Conservation (phyloP, 2,797 vertebrate genomes). For the Girardinus metallicus region DNA sequence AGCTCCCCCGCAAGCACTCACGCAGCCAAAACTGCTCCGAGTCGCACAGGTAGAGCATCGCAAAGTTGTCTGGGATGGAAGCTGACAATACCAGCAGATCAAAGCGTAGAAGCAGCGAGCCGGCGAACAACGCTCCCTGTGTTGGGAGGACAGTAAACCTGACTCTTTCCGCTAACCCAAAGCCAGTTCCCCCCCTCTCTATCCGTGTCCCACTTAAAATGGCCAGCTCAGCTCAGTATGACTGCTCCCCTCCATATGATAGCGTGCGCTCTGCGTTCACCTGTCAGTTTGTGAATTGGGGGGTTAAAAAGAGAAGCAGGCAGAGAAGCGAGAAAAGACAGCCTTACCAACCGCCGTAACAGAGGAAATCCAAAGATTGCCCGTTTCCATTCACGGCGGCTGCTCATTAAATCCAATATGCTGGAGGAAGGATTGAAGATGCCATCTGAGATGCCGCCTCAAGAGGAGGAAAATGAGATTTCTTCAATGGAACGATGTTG, state of each 20-base stretch:
- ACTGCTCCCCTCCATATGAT: slow-evolving; percentile 44
- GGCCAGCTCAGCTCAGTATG: slow-evolving; percentile 56
- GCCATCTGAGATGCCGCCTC: slow-evolving; percentile 69
- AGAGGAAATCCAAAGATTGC: slow-evolving; percentile 68
- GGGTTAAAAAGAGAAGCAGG: slow-evolving; percentile 29
- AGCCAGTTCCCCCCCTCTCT: neutral
- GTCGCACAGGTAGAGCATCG: slow-evolving; percentile 41
- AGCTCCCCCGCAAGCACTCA: slow-evolving; percentile 3
- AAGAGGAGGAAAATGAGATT: slow-evolving; percentile 58
- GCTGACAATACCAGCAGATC: slow-evolving; percentile 71
- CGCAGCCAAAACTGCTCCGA: slow-evolving; percentile 1
- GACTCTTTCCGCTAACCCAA: slow-evolving; percentile 13
- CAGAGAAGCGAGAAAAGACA: slow-evolving; percentile 21
- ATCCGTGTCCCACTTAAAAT: slow-evolving; percentile 56
- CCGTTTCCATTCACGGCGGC: slow-evolving; percentile 73
- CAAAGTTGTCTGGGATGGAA: slow-evolving; percentile 60
- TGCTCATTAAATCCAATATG: slow-evolving; percentile 83
- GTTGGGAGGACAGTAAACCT: slow-evolving; percentile 48
- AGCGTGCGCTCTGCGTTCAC: slow-evolving; percentile 42
- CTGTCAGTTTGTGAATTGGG: slow-evolving; percentile 64
- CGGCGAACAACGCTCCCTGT: slow-evolving; percentile 46
- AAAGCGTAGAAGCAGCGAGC: slow-evolving; percentile 59
- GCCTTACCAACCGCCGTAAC: slow-evolving; percentile 77
- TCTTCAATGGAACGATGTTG: slow-evolving; percentile 54
- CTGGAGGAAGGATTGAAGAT: slow-evolving; percentile 67